Evolutionary conservation across 2,888 invertebrate genomes (phyloP), one percentile per base, ranked within the genome.

Genomic region (Bombylius major): DNA sequence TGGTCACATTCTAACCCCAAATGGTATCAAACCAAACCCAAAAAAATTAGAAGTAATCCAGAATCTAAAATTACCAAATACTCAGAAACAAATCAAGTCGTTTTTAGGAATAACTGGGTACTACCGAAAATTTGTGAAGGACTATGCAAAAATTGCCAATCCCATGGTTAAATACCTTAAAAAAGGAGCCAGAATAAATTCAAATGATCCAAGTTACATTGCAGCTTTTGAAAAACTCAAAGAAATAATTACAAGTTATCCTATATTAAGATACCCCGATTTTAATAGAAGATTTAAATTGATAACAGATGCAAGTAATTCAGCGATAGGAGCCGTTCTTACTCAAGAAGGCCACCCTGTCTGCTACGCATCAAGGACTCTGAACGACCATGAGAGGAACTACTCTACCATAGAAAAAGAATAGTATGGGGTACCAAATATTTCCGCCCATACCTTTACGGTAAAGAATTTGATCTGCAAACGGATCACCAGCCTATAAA

Each of bases 1-100:
- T 12, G 67, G 69, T 8, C 66, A 65, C 47, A 51, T 68, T 5
- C 44, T 57, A 12, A 57, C 54, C 4, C 36, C 59, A 11, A 62
- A 63, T 2, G 62, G 61, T 12, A 58, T 62, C 14, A 58, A 60
- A 50, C 58, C 58, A 5, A 62, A 60, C 33, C 58, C 55, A 1
- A 50, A 58, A 11, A 59, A 61, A 50, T 50, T 58, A 8, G 13
- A 60, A 51, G 9, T 45, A 13, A 51, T 58, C 14, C 47, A 46
- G 14, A 53, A 53, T 13, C 36, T 53, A n/a, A 47, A 53, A 47
- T 36, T 53, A 14, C 53, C 53, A 34, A 14, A 5, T 11, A 47
- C 53, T 9, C 45, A 33, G 51, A 51, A 51, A 44, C 45, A 51
- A 45, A 53, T 53, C 8, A 53, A 53, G 34, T 53, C 53, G 13